A percentile compares a stretch with the other conserved stretches of the same genome.
These are phyloP conservation scores for Porphyrio hochstetteri DNA, from an alignment of 2,113 vertebrate species.

Conservation along the genomic window DNA sequence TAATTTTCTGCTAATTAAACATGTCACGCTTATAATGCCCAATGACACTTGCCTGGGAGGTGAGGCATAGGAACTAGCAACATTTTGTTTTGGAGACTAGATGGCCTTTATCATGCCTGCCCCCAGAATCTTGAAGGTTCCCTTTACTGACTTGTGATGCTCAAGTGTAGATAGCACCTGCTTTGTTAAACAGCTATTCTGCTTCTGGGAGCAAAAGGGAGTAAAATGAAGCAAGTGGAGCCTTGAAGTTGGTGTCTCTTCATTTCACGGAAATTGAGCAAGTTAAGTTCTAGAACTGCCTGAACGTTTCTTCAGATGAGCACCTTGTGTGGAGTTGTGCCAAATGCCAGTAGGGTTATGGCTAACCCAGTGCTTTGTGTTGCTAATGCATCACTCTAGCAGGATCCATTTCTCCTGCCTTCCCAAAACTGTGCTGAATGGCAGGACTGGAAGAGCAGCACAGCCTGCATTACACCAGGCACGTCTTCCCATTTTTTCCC, in stretches of 20 bases:
- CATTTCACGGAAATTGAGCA: background rate
- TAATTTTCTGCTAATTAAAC: background rate
- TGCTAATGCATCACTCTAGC: rapidly evolving
- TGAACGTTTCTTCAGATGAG: background rate
- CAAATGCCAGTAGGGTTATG: rapidly evolving
- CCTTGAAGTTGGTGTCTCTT: background rate
- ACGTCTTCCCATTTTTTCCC: background rate
- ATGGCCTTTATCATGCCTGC: background rate
- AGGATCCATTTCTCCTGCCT: background rate
- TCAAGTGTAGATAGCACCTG: background rate
- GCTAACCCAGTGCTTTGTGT: background rate
- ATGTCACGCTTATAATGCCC: rapidly evolving
- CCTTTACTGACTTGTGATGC: background rate
- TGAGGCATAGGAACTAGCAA: background rate
- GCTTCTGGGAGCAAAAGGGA: background rate
- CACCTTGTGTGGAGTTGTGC: background rate
- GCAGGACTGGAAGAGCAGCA: background rate
- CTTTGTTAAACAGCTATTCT: background rate
- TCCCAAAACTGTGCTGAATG: background rate
- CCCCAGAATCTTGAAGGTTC: background rate
- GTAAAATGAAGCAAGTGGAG: background rate
- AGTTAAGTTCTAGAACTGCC: background rate
- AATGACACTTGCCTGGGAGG: background rate
- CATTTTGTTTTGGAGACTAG: background rate
- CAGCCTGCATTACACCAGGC: no score